Conservation (phyloP, 1,140 invertebrate genomes). For the Bombus pyrosoma region DNA sequence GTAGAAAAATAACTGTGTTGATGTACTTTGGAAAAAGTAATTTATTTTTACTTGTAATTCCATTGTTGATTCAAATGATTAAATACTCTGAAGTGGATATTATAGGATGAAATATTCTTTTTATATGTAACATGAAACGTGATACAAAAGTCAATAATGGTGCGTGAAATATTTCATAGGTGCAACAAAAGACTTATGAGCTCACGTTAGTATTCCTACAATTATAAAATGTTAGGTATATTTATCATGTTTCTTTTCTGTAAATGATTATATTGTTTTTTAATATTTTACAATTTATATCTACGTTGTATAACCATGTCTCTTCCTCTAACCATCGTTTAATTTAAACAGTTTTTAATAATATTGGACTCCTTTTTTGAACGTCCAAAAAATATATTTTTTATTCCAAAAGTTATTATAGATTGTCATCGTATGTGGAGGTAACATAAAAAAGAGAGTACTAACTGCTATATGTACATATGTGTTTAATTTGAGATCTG, state of each 20-base stretch:
- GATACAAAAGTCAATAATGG: constrained; percentile 48
- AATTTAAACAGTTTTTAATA: not conserved
- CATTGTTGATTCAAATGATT: constrained; percentile 9
- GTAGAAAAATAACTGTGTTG: constrained; percentile 13
- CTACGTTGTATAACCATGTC: constrained; percentile 5
- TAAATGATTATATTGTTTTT: not conserved
- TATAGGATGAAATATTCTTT: not conserved
- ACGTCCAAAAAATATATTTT: constrained; percentile 45
- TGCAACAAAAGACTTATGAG: constrained; percentile 37
- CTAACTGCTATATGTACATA: constrained; percentile 55
- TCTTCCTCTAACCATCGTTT: constrained; percentile 26
- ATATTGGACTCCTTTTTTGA: constrained; percentile 19
- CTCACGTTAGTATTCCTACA: constrained; percentile 29
- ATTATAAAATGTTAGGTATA: not conserved
- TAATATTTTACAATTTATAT: constrained; percentile 24
- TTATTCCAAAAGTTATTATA: constrained; percentile 32
- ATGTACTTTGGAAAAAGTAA: constrained; percentile 15
- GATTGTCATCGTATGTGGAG: constrained; percentile 26
- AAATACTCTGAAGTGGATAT: constrained; percentile 25
- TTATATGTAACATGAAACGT: constrained; percentile 28
- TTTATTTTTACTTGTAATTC: constrained; percentile 25
- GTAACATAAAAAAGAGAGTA: constrained; percentile 11
- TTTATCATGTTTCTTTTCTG: constrained; percentile 9
- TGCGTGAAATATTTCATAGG: constrained; percentile 43
- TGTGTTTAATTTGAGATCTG: constrained; percentile 54